A percentile compares a stretch with the other conserved stretches of the same genome.
phyloP scores from a whole-genome alignment of 2,113 vertebrate genomes.

The Alectura lathami region DNA sequence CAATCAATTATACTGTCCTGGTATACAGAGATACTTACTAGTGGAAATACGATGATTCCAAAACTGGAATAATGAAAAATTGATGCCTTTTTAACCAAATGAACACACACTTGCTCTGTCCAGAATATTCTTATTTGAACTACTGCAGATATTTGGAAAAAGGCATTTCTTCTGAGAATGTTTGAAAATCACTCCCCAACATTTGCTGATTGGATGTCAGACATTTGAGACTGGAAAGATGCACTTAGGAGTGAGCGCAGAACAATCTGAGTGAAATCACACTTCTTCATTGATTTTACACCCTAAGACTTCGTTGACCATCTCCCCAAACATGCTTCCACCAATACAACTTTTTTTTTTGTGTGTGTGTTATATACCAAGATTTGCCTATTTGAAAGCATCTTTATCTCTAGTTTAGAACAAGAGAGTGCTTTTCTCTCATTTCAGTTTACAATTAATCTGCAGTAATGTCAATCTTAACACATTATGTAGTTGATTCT shows the following conservation, averaged over 20 bases:
- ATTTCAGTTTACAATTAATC: not conserved
- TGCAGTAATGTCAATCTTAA: not conserved
- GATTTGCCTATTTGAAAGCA: not conserved
- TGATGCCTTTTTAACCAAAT: constrained; percentile 24
- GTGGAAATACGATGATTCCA: constrained; percentile 19
- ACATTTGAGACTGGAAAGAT: not conserved
- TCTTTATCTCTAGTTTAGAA: not conserved
- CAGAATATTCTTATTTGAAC: constrained; percentile 7
- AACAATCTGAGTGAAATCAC: constrained; percentile 9
- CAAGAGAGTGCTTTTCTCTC: not conserved
- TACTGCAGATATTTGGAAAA: not conserved
- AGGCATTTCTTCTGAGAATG: not conserved
- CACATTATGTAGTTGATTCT: not conserved
- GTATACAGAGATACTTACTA: not conserved
- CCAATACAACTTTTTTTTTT: not conserved
- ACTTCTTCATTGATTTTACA: not conserved
- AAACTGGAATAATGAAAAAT: constrained; percentile 31
- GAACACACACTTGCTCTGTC: not conserved
- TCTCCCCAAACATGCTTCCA: not conserved
- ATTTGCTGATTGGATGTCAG: not conserved
- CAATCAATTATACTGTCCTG: constrained; percentile 21
- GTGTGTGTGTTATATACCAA: not conserved
- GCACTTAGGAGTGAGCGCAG: not conserved
- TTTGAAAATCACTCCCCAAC: constrained; percentile 16
- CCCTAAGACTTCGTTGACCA: not conserved